Base-by-base conservation (phyloP, 64 coral and sea anemone genomes). In the Exaiptasia diaphana region DNA sequence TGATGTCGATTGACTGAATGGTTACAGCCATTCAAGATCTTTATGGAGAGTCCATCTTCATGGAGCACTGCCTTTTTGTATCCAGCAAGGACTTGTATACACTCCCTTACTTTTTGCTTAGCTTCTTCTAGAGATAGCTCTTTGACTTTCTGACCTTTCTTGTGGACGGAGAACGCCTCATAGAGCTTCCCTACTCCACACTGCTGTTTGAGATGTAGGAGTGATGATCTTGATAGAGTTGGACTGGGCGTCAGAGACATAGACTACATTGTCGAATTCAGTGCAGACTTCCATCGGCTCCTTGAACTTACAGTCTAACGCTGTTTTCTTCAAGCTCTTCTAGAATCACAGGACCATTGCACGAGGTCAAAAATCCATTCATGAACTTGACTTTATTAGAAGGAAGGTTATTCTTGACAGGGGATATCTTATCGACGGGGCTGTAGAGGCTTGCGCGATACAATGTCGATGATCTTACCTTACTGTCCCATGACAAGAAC, bases 21-120 rank as follows among this genome's bases (percentile, higher is more conserved):
- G 65, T 81, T 29, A 65, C 46, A 76, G 57, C 64, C 86, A 73
- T 73, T 58, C 53, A 81, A 62, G 54, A 67, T 81, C 75, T 62
- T 81, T 60, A 27, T 59, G 29, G 69, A 40, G 21, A 3, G 45
- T 14, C 2, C 0, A 6, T 33, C 53, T 58, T 76, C 53, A 25
- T 41, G 61, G 27, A 42, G 44, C 3, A 75, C 68, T 39, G 55
- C 64, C 20, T 9, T 38, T 27, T 86, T 71, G 40, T 75, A 42
- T 57, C 49, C 50, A 41, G 13, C 56, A 25, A 75, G 42, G 42
- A 40, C 11, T 11, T 80, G 30, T 68, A 70, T 31, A 22, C 24
- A 57, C n/a, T 71, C 46, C 3, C 38, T 69, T 20, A 88, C 61
- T 22, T 35, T 27, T 68, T 17, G 1, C 3, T 34, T 32, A n/a